Conservation (phyloP, 2,113 vertebrate genomes). For the Pogonocichla stellata region DNA sequence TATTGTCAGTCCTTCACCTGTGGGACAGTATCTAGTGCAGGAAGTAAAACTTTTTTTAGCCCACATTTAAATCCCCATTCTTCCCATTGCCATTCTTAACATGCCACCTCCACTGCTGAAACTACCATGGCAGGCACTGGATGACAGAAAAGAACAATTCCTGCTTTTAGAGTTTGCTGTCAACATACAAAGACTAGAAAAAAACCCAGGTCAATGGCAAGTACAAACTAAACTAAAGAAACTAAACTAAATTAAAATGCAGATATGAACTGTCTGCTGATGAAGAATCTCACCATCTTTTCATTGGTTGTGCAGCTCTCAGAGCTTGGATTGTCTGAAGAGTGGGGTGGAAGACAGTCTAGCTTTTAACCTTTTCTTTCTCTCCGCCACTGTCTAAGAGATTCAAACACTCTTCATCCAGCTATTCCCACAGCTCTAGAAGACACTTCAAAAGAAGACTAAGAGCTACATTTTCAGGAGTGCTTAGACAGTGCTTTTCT, state of each 20-base stretch:
- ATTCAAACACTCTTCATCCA: neutral
- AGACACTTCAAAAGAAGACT: neutral
- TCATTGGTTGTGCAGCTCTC: neutral
- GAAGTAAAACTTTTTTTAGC: neutral
- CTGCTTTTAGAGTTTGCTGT: neutral
- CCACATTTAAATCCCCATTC: neutral
- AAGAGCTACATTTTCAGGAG: neutral
- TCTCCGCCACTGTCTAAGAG: neutral
- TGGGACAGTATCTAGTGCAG: neutral
- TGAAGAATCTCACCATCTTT: neutral
- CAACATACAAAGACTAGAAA: neutral
- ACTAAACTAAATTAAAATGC: neutral
- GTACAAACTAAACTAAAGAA: neutral
- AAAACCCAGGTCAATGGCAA: neutral
- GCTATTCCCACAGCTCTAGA: neutral
- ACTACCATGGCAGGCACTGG: accelerated
- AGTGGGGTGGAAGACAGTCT: neutral
- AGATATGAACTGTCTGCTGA: neutral
- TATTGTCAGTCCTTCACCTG: neutral
- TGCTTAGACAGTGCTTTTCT: neutral
- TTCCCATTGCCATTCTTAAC: neutral
- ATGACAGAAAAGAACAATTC: neutral
- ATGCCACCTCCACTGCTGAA: neutral
- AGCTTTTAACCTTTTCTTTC: neutral
- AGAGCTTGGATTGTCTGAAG: neutral